These are phyloP conservation scores for Cassiopea andromeda DNA, from an alignment of 30 jellyfish, hydroid and myxozoan genomes.

Conservation along the genomic window DNA sequence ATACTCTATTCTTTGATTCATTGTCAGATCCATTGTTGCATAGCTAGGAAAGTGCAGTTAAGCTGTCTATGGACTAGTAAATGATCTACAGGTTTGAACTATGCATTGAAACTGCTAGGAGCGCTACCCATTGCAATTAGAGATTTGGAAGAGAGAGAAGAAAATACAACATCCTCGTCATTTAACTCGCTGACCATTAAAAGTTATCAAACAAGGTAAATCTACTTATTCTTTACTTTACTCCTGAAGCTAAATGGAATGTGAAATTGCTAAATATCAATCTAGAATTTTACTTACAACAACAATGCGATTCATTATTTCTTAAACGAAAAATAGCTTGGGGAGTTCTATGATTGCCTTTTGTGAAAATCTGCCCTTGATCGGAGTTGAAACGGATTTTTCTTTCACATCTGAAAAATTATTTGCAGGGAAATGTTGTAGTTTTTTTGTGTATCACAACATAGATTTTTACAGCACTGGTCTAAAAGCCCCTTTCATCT, in stretches of 20 bases:
- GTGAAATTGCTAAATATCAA: too few species aligned
- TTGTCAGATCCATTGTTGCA: slow-evolving; percentile 12
- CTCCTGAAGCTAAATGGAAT: background rate
- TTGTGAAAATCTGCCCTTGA: too few species aligned
- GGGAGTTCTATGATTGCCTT: too few species aligned
- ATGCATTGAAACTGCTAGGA: slow-evolving; percentile 10
- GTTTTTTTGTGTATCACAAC: too few species aligned
- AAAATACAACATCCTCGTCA: background rate
- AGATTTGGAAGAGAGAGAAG: background rate
- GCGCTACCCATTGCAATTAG: background rate
- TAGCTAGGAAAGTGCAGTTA: slow-evolving; percentile 28
- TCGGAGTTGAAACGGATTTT: too few species aligned
- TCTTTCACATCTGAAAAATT: too few species aligned
- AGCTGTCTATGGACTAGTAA: slow-evolving; percentile 40
- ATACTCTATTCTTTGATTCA: background rate
- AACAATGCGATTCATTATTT: too few species aligned
- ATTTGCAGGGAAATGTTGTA: too few species aligned
- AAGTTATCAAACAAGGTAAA: background rate
- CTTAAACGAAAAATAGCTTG: too few species aligned
- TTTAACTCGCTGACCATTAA: background rate
- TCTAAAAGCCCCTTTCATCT: too few species aligned
- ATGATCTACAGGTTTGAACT: slow-evolving; percentile 48
- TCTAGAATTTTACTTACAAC: too few species aligned
- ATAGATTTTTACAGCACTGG: too few species aligned
- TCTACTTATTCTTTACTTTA: background rate